Evolutionary conservation across 1,140 invertebrate genomes (phyloP), one percentile per base, ranked within the genome.

Genomic region (Elysia chlorotica): DNA sequence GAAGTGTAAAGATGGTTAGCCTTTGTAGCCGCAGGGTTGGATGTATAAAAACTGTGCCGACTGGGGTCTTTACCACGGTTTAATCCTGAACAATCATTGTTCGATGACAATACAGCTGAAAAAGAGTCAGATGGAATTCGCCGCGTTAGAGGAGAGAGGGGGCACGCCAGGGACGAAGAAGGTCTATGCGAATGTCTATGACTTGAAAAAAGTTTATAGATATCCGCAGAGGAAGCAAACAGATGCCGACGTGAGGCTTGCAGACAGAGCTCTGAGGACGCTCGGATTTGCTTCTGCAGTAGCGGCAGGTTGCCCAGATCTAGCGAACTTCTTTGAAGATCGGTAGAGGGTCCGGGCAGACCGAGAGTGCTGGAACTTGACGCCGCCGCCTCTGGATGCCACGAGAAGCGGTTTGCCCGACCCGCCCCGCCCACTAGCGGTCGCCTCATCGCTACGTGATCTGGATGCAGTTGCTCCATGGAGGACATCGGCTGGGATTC

Each of bases 211-310:
- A 71, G 59, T 53, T 71, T 71, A 31, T 71, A 61, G 23, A 71
- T 71, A 71, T 71, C 69, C 48, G 69, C 59, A 6, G 69, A 71
- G 0, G 69, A 71, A n/a, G 69, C 69, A 38, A 71, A 71, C 59
- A 71, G 41, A 25, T 71, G 69, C 36, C 37, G 56, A 19, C 38
- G 56, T 17, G 69, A 71, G n/a, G 69, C 59, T 21, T 71, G 69
- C 21, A 71, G 69, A 63, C 57, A 71, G 2, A 71, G 37, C 25
- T 71, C 69, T 33, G 69, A 71, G 28, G 59, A 48, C 2, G 69
- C 69, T 21, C 69, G 69, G 35, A 71, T 71, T 48, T 71, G 69
- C 25, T 63, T 62, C 30, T 71, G 69, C 2, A 71, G 36, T 28
- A 48, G 57, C n/a, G 69, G 69, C 41, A 71, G 61, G 28, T 48